These are phyloP conservation scores for Polymixis lichenea DNA, from an alignment of 2,888 invertebrate genomes.

Conservation along the genomic window DNA sequence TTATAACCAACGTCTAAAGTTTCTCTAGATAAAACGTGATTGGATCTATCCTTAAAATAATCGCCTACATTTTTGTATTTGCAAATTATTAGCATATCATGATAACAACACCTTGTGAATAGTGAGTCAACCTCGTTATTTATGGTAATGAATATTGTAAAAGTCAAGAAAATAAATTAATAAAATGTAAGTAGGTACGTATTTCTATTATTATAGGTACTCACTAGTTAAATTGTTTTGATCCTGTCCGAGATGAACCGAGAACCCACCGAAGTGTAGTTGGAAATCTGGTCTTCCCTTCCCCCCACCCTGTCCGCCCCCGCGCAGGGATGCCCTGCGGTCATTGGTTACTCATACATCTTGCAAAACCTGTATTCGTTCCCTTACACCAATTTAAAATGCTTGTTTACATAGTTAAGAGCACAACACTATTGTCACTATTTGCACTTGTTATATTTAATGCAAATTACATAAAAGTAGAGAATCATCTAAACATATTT, in stretches of 20 bases:
- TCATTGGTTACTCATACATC: conserved; percentile 86
- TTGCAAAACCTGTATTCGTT: conserved; percentile 81
- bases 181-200: conserved; percentile 13
- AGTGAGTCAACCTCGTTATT: conserved; percentile 35
- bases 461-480: conserved; percentile 61
- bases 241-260: conserved; percentile 71
- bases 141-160: conserved; percentile 6
- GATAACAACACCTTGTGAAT: conserved; percentile 49
- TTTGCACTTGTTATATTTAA: conserved; percentile 61
- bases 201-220: conserved; percentile 28
- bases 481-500: conserved; percentile 65
- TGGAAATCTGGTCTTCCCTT: conserved; percentile 74
- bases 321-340: conserved; percentile 84
- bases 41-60: conserved; percentile 57
- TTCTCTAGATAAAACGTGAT: conserved; percentile 56
- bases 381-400: conserved; percentile 74
- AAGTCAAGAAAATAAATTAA: conserved; percentile 10
- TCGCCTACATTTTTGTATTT: conserved; percentile 39
- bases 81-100: conserved; percentile 57
- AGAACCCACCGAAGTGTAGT: conserved; percentile 70
- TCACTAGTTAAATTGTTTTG: conserved; percentile 74
- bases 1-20: background rate
- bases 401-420: conserved; percentile 77
- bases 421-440: conserved; percentile 73
- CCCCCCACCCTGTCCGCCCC: conserved; percentile 74